Evolutionary conservation across 2,888 invertebrate species (phyloP).

Genomic region (Drosophila picticornis): DNA sequence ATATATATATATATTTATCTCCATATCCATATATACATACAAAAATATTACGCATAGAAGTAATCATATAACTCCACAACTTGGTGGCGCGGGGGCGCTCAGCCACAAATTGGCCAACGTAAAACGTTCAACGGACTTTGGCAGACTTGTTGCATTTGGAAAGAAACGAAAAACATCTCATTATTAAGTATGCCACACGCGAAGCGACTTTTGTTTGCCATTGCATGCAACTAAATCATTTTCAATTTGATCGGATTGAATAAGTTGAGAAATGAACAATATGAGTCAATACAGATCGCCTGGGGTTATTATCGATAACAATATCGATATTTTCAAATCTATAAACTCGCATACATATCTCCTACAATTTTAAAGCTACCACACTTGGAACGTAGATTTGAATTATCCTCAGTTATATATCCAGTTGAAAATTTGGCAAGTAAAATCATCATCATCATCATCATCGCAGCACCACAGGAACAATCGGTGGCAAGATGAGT

Average conservation of each 20-base stretch:
- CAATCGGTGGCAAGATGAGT: too few species aligned
- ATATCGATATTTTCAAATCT: background rate
- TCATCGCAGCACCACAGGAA: too few species aligned
- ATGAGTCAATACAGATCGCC: slow-evolving; percentile 20
- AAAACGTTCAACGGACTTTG: slow-evolving; percentile 14
- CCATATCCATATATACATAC: background rate
- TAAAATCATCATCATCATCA: background rate
- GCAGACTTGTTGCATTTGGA: slow-evolving; percentile 6
- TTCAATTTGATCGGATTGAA: slow-evolving; percentile 2
- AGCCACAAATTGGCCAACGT: background rate
- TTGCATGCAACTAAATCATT: slow-evolving; percentile 33
- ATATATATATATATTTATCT: background rate
- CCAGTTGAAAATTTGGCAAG: background rate
- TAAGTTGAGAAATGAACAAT: background rate
- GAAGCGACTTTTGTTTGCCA: slow-evolving; percentile 30
- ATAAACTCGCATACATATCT: too few species aligned
- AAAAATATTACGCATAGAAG: background rate
- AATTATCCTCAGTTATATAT: background rate
- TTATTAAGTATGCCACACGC: slow-evolving; percentile 45
- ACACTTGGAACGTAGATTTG: too few species aligned
- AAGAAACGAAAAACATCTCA: slow-evolving; percentile 4
- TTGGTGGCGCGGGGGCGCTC: too few species aligned
- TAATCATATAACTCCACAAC: slow-evolving; percentile 5
- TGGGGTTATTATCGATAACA: background rate
- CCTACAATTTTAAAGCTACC: too few species aligned